A percentile compares a stretch with the other conserved stretches of the same genome.
Evolutionary conservation across 2,113 vertebrate genomes (phyloP).

Genomic region (Sisor rabdophorus): DNA sequence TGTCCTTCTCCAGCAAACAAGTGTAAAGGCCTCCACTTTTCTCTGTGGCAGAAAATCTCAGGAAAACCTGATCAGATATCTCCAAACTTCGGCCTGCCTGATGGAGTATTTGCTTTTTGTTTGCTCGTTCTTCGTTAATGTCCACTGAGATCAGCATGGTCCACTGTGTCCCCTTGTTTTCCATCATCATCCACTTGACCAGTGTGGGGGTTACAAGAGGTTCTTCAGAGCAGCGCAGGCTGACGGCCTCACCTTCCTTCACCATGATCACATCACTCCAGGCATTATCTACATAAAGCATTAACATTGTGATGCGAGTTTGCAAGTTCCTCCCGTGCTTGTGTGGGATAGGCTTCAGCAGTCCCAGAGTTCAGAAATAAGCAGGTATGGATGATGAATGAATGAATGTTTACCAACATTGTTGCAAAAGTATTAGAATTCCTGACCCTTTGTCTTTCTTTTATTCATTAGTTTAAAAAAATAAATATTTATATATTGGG

Average conservation of each 20-base stretch:
- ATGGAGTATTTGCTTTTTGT: slow-evolving; percentile 39
- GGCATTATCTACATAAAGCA: slow-evolving; percentile 38
- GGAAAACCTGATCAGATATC: slow-evolving; percentile 57
- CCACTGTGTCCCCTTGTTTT: slow-evolving; percentile 38
- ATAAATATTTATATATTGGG: no score
- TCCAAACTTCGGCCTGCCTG: slow-evolving; percentile 55
- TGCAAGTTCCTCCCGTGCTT: no score
- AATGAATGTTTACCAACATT: no score
- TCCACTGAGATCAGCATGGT: slow-evolving; percentile 58
- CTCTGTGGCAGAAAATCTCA: slow-evolving; percentile 53
- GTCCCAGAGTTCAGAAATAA: no score
- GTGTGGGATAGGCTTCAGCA: no score
- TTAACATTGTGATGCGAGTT: no score
- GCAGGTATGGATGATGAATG: no score
- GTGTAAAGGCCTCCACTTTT: slow-evolving; percentile 59
- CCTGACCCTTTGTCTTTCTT: no score
- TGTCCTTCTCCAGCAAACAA: slow-evolving; percentile 56
- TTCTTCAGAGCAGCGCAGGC: slow-evolving; percentile 57
- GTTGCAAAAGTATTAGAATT: no score
- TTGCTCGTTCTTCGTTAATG: slow-evolving; percentile 36
- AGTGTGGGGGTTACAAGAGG: slow-evolving; percentile 14
- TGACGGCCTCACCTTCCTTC: slow-evolving; percentile 37
- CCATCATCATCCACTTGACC: slow-evolving; percentile 62
- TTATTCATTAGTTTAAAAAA: no score
- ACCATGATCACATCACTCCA: slow-evolving; percentile 62